phyloP scores from a whole-genome alignment of 2,797 vertebrate genomes.

The Cyprinodon diabolis region DNA sequence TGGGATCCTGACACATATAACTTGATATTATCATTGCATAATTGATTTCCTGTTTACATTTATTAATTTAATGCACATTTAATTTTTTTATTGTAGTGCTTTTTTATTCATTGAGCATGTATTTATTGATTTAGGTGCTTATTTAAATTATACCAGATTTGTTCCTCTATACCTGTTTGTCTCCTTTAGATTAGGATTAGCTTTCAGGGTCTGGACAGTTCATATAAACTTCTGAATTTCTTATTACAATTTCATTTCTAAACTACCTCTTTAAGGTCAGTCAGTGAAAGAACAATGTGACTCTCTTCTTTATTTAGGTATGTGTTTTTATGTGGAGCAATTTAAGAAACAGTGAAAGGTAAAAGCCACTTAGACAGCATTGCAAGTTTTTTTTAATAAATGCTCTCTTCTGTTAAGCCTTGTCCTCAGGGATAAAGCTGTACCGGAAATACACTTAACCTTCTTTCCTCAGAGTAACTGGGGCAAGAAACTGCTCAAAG shows the following conservation, averaged over 20 bases:
- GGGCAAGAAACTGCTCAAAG: conserved; percentile 49
- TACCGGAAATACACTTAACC: conserved; percentile 64
- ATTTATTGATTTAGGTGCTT: no score
- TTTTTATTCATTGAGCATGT: no score
- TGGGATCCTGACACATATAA: no score
- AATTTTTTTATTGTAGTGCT: no score
- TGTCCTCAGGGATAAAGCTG: conserved; percentile 45
- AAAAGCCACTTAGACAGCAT: conserved; percentile 1
- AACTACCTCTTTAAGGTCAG: not conserved
- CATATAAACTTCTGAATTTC: not conserved
- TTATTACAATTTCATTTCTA: not conserved
- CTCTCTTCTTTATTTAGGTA: not conserved
- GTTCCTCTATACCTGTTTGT: not conserved
- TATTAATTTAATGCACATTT: no score
- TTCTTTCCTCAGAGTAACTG: conserved; percentile 47
- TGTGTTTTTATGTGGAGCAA: not conserved
- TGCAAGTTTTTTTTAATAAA: conserved; percentile 42
- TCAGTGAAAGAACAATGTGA: not conserved
- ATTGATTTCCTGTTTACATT: no score
- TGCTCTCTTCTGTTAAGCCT: conserved; percentile 52
- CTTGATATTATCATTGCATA: no score
- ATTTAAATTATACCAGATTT: no score
- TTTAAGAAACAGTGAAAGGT: not conserved
- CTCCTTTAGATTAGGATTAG: not conserved
- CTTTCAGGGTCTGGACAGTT: not conserved